Base-by-base conservation (phyloP, 2,797 vertebrate species). In the Gephyroberyx darwinii region DNA sequence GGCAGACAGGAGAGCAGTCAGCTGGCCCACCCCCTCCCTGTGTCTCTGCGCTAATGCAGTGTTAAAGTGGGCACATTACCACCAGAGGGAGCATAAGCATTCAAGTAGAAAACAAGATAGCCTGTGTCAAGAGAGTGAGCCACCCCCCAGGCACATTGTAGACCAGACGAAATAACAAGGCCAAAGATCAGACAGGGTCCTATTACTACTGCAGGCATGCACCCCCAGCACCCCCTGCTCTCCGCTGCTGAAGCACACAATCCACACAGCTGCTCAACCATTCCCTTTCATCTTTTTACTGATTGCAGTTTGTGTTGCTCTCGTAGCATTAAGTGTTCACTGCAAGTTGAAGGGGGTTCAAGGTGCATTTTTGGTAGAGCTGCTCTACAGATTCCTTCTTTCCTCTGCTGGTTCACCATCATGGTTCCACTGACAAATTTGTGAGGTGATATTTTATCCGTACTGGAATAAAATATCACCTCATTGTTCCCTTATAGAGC, bases 61-160 rank as follows among this genome's bases (percentile, higher is more conserved):
- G 91, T 92, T 93, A 93, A 93, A 94, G 90, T 88, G 91, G 91
- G 90, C 88, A 90, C 89, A 93, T 93, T 94, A 93, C 93, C 93
- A 95, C 93, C 93, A 94, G 93, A 94, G 94, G 93, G 94, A 95
- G 93, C 92, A 94, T 93, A 92, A 93, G 91, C 91, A 91, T 92
- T 92, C 92, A 91, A 93, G 91, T 89, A 92, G 90, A 94, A 94
- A 94, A 93, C 90, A 93, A 93, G 90, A 89, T 81, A 85, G 88
- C 86, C 88, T 75, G 81, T 93, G 92, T 92, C 85, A 92, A 91
- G 91, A 89, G 91, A 89, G 82, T 87, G 86, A 88, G 89, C 82
- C 90, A 89, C 88, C 90, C 89, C 90, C 90, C 83, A 86, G 91
- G 89, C 89, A 84, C 80, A 83, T 58, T 86, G 86, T 86, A 81